A percentile compares a stretch with the other conserved stretches of the same genome.
phyloP scores from a whole-genome alignment of 2,113 vertebrate genomes.

The Pseudorectes ferrugineus region DNA sequence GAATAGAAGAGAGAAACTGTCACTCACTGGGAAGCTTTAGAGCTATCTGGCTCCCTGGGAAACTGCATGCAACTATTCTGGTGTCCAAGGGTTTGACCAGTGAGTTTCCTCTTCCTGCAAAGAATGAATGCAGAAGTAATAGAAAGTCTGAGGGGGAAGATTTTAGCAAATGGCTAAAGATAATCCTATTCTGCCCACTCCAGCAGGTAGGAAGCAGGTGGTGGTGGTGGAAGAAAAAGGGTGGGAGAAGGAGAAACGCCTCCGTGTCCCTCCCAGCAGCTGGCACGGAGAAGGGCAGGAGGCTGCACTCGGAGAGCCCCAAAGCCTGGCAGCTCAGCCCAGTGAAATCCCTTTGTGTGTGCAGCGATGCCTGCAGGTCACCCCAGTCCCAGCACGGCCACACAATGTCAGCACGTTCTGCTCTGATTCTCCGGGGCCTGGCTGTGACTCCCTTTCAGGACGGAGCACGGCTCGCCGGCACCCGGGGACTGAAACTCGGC shows the following conservation, averaged over 20 bases:
- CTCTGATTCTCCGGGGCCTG: neutral
- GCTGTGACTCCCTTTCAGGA: neutral
- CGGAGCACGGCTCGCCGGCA: neutral
- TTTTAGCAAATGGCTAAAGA: conserved; percentile 58
- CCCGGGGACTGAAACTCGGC: neutral
- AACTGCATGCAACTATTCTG: conserved; percentile 68
- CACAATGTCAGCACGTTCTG: conserved; percentile 20
- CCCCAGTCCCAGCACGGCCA: neutral
- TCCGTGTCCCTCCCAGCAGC: neutral
- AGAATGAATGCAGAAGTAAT: conserved; percentile 66
- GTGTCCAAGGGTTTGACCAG: conserved; percentile 67
- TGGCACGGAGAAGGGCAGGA: neutral
- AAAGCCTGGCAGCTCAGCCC: neutral
- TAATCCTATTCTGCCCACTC: conserved; percentile 30
- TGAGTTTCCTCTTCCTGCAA: conserved; percentile 66
- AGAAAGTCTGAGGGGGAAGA: conserved; percentile 52
- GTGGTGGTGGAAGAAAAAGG: conserved; percentile 3
- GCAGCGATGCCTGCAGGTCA: neutral
- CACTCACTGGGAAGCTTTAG: conserved; percentile 68
- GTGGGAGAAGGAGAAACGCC: neutral
- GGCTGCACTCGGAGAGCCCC: neutral
- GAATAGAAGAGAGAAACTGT: conserved; percentile 69
- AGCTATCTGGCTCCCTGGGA: conserved; percentile 65
- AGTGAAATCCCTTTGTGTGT: neutral
- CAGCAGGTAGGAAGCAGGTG: conserved; percentile 44